Conservation (phyloP, 2,888 invertebrate species). For the Itoplectis maculator region DNA sequence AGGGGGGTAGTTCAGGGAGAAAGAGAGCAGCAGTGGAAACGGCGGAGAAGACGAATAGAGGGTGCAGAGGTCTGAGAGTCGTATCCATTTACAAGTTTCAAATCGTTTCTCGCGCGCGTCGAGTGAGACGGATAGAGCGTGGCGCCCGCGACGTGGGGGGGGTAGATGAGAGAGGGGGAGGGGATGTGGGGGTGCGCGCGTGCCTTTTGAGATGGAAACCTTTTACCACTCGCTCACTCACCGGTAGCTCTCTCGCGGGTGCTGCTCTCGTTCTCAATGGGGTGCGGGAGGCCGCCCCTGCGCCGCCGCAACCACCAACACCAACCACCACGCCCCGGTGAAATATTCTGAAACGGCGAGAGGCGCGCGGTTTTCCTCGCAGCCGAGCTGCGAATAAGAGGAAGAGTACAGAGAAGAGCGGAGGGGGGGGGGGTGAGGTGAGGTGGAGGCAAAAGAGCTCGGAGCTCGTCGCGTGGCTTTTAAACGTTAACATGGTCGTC, state of each 20-base stretch:
- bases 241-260: constrained; percentile 32
- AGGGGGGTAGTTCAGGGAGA: constrained; percentile 27
- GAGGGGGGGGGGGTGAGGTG: not conserved
- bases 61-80: constrained; percentile 73
- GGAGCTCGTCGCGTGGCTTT: constrained; percentile 77
- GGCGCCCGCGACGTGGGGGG: constrained; percentile 11
- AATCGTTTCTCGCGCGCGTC: constrained; percentile 75
- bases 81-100: constrained; percentile 81
- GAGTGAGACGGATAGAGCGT: constrained; percentile 51
- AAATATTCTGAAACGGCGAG: constrained; percentile 77
- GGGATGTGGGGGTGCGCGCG: too few relatives aligned
- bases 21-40: constrained; percentile 39
- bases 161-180: too few relatives aligned
- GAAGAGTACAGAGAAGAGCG: constrained; percentile 1
- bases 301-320: constrained; percentile 54
- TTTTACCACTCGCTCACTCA: constrained; percentile 77
- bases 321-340: constrained; percentile 74
- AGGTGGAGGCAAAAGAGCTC: constrained; percentile 29
- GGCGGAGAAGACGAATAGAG: constrained; percentile 61
- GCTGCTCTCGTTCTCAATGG: constrained; percentile 47
- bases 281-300: constrained; percentile 13
- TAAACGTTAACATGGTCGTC: constrained; percentile 78
- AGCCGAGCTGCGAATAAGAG: not conserved
- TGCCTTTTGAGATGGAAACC: constrained; percentile 78
- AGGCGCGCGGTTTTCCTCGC: not conserved